phyloP scores from a whole-genome alignment of 2,888 invertebrate species.

The Apoda limacodes region DNA sequence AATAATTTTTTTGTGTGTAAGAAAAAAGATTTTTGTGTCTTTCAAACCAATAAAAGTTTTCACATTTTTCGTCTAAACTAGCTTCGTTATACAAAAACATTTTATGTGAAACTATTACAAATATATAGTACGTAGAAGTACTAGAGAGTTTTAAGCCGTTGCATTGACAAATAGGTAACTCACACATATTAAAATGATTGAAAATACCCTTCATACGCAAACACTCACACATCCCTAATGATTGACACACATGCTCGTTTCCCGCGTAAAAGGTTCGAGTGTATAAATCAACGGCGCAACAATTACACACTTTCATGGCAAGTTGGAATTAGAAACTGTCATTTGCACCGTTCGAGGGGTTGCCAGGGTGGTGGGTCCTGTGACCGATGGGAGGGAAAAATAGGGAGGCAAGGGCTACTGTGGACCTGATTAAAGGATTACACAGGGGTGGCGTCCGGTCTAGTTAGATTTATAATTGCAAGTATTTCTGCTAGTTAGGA shows the following conservation, averaged over 20 bases:
- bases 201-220: constrained; percentile 18
- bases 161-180: constrained; percentile 36
- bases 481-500: constrained; percentile 63
- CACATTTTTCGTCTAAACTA: too few species aligned
- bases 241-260: constrained; percentile 38
- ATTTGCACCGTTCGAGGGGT: constrained; percentile 67
- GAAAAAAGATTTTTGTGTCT: too few species aligned
- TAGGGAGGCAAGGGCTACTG: constrained; percentile 63
- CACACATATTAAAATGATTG: constrained; percentile 27
- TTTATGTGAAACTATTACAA: too few species aligned
- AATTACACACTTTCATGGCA: constrained; percentile 72
- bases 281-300: constrained; percentile 68
- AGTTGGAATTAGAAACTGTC: constrained; percentile 72
- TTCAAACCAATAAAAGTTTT: too few species aligned
- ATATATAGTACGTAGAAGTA: too few species aligned
- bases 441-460: constrained; percentile 59
- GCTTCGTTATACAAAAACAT: too few species aligned
- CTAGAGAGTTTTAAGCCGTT: constrained; percentile 13
- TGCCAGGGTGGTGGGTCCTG: constrained; percentile 29
- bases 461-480: constrained; percentile 68
- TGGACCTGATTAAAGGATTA: constrained; percentile 70
- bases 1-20: too few species aligned
- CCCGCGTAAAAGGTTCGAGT: constrained; percentile 52
- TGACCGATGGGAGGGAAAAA: constrained; percentile 54
- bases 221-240: constrained; percentile 20